phyloP scores from a whole-genome alignment of 2,888 invertebrate species.

The Zaprionus bogoriensis region DNA sequence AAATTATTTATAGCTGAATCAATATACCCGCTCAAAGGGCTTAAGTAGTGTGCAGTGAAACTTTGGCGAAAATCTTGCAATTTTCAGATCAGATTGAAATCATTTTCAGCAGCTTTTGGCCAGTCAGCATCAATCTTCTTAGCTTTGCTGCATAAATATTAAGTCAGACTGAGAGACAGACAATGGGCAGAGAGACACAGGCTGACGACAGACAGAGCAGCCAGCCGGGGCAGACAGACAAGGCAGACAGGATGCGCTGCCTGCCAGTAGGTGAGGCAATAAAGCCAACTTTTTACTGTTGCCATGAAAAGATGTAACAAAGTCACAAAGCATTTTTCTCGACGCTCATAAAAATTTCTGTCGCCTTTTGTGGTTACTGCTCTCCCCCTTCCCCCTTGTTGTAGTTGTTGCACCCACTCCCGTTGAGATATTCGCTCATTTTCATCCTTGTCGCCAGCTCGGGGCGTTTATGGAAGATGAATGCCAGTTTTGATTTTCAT shows the following conservation, averaged over 20 bases:
- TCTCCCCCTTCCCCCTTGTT: conserved; percentile 5
- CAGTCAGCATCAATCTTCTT: conserved; percentile 70
- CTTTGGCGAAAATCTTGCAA: conserved; percentile 33
- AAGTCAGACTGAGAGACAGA: conserved; percentile 36
- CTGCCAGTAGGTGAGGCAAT: conserved; percentile 64
- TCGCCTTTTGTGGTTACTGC: conserved; percentile 31
- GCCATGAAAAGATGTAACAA: conserved; percentile 68
- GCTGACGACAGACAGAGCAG: not conserved
- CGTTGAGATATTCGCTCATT: conserved; percentile 23
- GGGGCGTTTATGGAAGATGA: conserved; percentile 67
- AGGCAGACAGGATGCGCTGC: conserved; percentile 35
- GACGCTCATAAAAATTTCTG: conserved; percentile 58
- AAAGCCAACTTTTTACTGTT: conserved; percentile 68
- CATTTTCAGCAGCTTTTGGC: conserved; percentile 48
- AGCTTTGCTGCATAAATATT: conserved; percentile 66
- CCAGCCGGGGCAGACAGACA: not conserved
- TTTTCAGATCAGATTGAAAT: conserved; percentile 49
- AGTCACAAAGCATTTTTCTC: conserved; percentile 70
- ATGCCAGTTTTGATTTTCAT: conserved; percentile 58
- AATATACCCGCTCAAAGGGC: conserved; percentile 7
- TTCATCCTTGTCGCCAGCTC: conserved; percentile 46
- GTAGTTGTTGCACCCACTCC: conserved; percentile 10
- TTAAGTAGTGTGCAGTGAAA: conserved; percentile 15
- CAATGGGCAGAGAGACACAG: not conserved
- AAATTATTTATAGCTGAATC: conserved; percentile 11